Evolutionary conservation across 2,888 invertebrate species (phyloP).

Genomic region (Myopa testacea): DNA sequence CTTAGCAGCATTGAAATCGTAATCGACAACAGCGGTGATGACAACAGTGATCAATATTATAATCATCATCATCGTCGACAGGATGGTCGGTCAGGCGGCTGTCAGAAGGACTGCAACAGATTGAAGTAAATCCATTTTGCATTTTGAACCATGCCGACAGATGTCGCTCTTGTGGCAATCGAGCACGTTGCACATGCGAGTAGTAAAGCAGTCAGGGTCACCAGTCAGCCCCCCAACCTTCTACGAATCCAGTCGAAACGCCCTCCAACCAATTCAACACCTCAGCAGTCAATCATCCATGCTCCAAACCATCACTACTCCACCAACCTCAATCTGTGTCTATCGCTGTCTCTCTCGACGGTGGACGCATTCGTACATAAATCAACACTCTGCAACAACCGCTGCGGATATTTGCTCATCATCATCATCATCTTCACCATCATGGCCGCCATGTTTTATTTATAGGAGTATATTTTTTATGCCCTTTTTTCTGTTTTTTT

Average conservation of each 20-base stretch:
- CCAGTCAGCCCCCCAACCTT: too few species aligned
- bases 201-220: too few species aligned
- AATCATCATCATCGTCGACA: slow-evolving; percentile 8
- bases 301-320: too few species aligned
- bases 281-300: too few species aligned
- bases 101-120: background rate
- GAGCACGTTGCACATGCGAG: too few species aligned
- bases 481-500: background rate
- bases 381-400: background rate
- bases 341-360: background rate
- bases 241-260: too few species aligned
- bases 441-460: too few species aligned
- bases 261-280: too few species aligned
- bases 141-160: slow-evolving; percentile 12
- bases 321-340: background rate
- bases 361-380: background rate
- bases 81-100: background rate
- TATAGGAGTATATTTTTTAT: too few species aligned
- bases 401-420: background rate
- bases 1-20: background rate
- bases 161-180: background rate
- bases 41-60: background rate
- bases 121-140: slow-evolving; percentile 14
- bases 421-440: background rate
- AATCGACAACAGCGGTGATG: too few species aligned